These are phyloP conservation scores for Triplophysa tibetana DNA, from an alignment of 2,113 vertebrate species.

Conservation along the genomic window DNA sequence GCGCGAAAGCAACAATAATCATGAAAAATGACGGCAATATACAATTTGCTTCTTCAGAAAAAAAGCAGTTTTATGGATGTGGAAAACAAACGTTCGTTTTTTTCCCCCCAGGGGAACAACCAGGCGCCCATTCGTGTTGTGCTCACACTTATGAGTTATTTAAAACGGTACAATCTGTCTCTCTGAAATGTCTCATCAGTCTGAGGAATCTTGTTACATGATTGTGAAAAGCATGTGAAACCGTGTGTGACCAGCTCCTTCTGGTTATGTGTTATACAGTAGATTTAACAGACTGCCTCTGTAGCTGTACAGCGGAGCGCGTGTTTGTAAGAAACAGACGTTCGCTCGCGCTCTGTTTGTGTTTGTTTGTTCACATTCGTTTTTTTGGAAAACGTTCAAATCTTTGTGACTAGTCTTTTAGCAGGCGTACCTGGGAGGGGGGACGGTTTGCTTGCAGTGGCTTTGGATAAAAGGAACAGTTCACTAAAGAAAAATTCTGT, in stretches of 20 bases:
- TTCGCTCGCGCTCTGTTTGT: conserved; percentile 2
- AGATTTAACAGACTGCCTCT: not conserved
- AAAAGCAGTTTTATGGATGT: conserved; percentile 33
- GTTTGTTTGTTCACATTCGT: not conserved
- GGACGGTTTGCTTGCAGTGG: too few species aligned
- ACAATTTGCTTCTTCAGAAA: conserved; percentile 21
- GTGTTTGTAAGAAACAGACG: conserved; percentile 1
- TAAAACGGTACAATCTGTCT: conserved; percentile 39
- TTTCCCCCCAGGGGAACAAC: conserved; percentile 21
- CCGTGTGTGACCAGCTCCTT: conserved; percentile 17
- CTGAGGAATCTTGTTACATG: conserved; percentile 27
- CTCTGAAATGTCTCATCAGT: conserved; percentile 38
- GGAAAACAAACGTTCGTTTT: conserved; percentile 31
- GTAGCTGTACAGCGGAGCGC: not conserved
- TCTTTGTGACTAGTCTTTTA: not conserved
- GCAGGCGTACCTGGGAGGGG: not conserved
- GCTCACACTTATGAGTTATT: conserved; percentile 28
- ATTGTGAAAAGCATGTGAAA: conserved; percentile 32
- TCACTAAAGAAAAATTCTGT: too few species aligned
- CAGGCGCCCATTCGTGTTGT: not conserved
- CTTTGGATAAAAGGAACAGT: too few species aligned
- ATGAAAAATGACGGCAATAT: conserved; percentile 40
- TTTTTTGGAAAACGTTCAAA: not conserved
- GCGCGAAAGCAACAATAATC: conserved; percentile 40
- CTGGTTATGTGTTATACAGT: conserved; percentile 20